These are phyloP conservation scores for Magallana angulata DNA, from an alignment of 1,140 invertebrate species.

Conservation along the genomic window DNA sequence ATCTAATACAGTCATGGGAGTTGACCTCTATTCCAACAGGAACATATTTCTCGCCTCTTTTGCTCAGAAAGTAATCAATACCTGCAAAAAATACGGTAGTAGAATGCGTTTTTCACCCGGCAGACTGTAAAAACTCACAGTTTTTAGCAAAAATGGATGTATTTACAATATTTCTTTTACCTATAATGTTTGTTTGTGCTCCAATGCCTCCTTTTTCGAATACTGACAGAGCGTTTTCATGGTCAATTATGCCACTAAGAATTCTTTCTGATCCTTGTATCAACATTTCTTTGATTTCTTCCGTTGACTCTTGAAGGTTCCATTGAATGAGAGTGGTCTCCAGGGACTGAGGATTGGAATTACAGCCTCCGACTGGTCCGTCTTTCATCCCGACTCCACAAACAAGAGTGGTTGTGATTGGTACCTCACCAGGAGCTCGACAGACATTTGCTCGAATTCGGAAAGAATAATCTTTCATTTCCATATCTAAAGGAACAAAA, in stretches of 20 bases:
- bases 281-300: conserved; percentile 27
- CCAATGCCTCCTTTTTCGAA: conserved; percentile 59
- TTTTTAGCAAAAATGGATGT: no score
- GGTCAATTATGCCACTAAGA: conserved; percentile 54
- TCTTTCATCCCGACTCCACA: conserved; percentile 56
- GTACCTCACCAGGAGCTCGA: conserved; percentile 48
- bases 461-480: conserved; percentile 39
- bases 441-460: conserved; percentile 58
- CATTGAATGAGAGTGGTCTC: conserved; percentile 56
- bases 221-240: conserved; percentile 54
- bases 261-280: conserved; percentile 49
- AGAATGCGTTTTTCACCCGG: no score
- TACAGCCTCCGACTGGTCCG: conserved; percentile 62
- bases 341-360: conserved; percentile 58
- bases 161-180: conserved; percentile 42
- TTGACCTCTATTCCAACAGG: conserved; percentile 62
- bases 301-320: conserved; percentile 36
- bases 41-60: conserved; percentile 32
- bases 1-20: conserved; percentile 66
- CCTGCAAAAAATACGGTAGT: conserved; percentile 41
- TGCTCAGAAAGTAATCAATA: conserved; percentile 60
- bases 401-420: conserved; percentile 52
- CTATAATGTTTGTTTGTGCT: conserved; percentile 67
- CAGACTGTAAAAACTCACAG: no score
- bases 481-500: neutral